Conservation (phyloP, 2,113 vertebrate genomes). For the Procapra przewalskii region DNA sequence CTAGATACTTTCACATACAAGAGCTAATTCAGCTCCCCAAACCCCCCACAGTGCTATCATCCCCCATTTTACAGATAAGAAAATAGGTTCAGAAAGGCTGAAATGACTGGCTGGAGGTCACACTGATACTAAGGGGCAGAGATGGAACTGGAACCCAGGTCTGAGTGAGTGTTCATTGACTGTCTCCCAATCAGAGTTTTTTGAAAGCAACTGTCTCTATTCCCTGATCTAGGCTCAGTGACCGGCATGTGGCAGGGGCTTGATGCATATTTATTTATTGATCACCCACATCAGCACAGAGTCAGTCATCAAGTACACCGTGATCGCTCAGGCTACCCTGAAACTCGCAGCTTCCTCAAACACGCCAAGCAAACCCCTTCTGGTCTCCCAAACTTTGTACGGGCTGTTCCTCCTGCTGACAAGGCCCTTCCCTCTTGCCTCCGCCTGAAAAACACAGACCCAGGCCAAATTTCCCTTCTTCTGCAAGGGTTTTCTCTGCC, state of each 20-base stretch:
- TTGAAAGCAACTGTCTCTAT: not conserved
- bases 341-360: not conserved
- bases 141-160: not conserved
- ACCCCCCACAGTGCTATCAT: not conserved
- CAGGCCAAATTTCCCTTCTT: not conserved
- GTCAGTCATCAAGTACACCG: not conserved
- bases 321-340: not conserved
- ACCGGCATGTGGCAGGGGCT: not conserved
- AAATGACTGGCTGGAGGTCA: not conserved
- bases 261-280: not conserved
- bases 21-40: not conserved
- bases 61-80: not conserved
- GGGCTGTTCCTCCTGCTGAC: not conserved
- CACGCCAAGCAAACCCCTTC: not conserved
- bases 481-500: not conserved
- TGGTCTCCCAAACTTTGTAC: not conserved
- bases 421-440: not conserved
- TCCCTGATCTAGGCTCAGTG: not conserved
- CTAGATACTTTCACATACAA: not conserved
- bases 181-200: not conserved
- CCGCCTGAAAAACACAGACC: not conserved
- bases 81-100: not conserved
- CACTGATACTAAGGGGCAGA: not conserved
- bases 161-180: not conserved
- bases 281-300: not conserved